Base-by-base conservation (phyloP, 2,888 invertebrate genomes). In the Leucophora obtusa region DNA sequence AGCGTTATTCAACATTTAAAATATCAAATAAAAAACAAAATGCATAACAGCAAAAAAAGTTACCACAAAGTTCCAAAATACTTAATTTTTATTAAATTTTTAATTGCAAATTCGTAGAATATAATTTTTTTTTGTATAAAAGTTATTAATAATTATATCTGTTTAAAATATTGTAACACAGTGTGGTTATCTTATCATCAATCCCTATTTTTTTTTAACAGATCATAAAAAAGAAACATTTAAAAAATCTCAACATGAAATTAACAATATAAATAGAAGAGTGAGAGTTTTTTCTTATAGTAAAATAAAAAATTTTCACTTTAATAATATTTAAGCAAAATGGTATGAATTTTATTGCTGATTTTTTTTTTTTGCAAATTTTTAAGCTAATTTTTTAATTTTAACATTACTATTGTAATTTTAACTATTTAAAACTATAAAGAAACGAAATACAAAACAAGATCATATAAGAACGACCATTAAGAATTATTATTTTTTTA, bases 221-320 rank as follows among this genome's bases (percentile, higher is more conserved):
- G 14, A n/a, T 47, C 43, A n/a, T n/a, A 3, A 10, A 24, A 43
- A 43, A 11, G 5, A 43, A 43, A 10, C 14, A 1, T 43, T 14
- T 47, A 47, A 11, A 47, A 5, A 28, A 28, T 28, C 28, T 47
- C 6, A 1, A n/a, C 1, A 47, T 47, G n/a, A n/a, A n/a, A 47
- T 47, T 10, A n/a, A 14, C 6, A n/a, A 47, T n/a, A n/a, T n/a
- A n/a, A 47, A n/a, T 47, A 47, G n/a, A 47, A 47, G 11, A 47
- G 50, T 21, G 35, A 69, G 59, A 69, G 50, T 59, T 70, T 38
- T 38, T 38, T 9, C 14, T 38, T 47, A 14, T 47, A 15, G n/a
- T n/a, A 56, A 15, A 38, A 38, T 24, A 15, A 10, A 24, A 59
- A 65, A 66, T 38, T 73, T 73, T 62, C 62, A 72, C 62, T 63